Conservation (phyloP, 2,113 vertebrate genomes). For the Alexandromys fortis region DNA sequence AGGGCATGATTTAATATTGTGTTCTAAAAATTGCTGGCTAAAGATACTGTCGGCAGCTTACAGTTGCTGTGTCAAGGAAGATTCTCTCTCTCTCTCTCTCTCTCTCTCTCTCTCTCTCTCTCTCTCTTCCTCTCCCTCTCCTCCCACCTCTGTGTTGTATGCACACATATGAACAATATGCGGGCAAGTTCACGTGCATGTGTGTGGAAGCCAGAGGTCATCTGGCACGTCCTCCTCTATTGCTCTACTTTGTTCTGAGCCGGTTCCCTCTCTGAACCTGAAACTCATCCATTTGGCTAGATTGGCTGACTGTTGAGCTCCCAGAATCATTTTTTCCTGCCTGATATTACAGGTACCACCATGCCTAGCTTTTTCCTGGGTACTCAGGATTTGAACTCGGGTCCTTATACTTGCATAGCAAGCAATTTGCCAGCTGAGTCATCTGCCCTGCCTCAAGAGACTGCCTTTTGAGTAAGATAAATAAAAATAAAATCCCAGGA, state of each 20-base stretch:
- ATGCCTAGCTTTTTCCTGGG: background rate
- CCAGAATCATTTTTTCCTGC: background rate
- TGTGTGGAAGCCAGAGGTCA: background rate
- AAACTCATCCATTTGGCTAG: background rate
- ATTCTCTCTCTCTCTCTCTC: too few species aligned
- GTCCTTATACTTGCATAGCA: background rate
- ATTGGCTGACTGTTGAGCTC: background rate
- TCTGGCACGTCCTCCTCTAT: background rate
- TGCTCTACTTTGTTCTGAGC: too few species aligned
- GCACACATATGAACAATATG: background rate
- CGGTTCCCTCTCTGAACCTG: background rate
- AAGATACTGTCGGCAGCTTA: background rate
- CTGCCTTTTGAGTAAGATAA: background rate
- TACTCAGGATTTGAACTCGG: background rate
- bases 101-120: too few species aligned
- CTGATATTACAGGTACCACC: background rate
- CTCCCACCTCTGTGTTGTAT: background rate
- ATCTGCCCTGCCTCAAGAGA: background rate
- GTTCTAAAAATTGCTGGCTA: background rate
- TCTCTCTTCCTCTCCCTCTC: too few species aligned
- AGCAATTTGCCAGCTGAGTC: background rate
- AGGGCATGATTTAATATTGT: background rate
- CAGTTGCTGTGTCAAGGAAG: background rate
- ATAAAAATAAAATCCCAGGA: slow-evolving; percentile 12
- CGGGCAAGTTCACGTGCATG: too few species aligned